These are phyloP conservation scores for Odobenus rosmarus DNA, from an alignment of 2,113 vertebrate species.

Conservation along the genomic window DNA sequence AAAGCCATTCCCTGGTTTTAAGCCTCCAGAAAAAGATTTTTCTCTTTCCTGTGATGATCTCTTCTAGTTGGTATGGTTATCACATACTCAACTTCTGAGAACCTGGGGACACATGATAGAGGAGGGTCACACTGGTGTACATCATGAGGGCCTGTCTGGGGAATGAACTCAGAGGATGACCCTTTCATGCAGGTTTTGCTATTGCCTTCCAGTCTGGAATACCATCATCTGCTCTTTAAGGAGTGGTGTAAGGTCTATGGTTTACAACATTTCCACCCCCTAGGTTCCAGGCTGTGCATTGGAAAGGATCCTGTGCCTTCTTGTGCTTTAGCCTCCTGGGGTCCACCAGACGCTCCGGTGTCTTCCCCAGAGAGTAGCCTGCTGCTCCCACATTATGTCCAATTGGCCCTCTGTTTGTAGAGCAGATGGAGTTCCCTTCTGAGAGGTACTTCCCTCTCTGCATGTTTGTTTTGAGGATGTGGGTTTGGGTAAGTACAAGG, in stretches of 20 bases:
- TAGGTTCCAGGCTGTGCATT: not conserved
- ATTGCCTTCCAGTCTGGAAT: not conserved
- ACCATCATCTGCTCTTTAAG: not conserved
- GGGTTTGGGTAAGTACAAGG: not conserved
- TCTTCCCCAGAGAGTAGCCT: slow-evolving; percentile 54
- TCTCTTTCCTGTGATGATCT: not conserved
- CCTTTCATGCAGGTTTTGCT: too few species aligned
- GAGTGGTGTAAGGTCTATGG: not conserved
- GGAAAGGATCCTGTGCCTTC: not conserved
- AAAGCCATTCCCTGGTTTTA: not conserved
- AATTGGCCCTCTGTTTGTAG: not conserved
- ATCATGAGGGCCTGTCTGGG: not conserved
- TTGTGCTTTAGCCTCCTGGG: slow-evolving; percentile 34
- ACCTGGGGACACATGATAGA: not conserved
- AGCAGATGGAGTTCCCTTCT: slow-evolving; percentile 28
- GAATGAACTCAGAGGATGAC: not conserved
- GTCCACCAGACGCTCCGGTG: not conserved
- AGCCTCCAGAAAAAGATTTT: not conserved
- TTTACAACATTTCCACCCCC: not conserved
- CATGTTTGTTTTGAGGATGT: not conserved
- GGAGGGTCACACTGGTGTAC: not conserved
- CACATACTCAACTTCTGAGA: not conserved
- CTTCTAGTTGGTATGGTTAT: not conserved
- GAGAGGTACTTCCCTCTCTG: not conserved
- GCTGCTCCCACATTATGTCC: not conserved